Percentiles rank a stretch among this genome's conserved stretches.
Conservation (phyloP, 2,113 vertebrate genomes). For the Scalopus aquaticus region DNA sequence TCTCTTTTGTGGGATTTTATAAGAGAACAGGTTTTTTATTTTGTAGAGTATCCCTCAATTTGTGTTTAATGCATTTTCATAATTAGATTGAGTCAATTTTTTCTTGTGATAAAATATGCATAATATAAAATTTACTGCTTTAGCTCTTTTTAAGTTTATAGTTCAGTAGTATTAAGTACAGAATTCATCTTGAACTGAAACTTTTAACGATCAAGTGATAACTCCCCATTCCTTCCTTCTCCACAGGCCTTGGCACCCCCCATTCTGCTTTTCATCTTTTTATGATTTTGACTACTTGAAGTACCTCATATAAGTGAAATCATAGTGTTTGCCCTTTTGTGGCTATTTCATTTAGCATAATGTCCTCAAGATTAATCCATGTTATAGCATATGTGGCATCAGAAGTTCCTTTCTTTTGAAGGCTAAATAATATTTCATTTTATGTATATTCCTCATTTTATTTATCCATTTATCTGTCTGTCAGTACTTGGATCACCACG, state of each 20-base stretch:
- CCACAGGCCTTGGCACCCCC: not conserved
- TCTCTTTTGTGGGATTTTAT: not conserved
- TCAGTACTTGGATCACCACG: not conserved
- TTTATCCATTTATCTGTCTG: not conserved
- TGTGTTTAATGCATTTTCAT: not conserved
- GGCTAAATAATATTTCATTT: not conserved
- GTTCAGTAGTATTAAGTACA: not conserved
- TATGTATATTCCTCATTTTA: not conserved
- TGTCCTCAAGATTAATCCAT: not conserved
- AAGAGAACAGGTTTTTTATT: slow-evolving; percentile 8
- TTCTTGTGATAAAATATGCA: not conserved
- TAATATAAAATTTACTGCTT: not conserved
- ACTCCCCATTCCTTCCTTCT: not conserved
- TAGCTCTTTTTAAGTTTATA: slow-evolving; percentile 15
- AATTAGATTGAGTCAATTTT: slow-evolving; percentile 11
- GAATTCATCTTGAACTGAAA: slow-evolving; percentile 4
- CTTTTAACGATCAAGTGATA: not conserved
- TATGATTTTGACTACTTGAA: not conserved
- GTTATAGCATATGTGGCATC: not conserved
- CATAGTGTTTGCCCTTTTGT: not conserved
- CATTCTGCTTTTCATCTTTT: not conserved
- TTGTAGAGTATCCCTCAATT: not conserved
- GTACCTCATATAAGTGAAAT: not conserved
- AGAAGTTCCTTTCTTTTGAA: not conserved
- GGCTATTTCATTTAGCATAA: not conserved